Percentiles rank a stretch among this genome's conserved stretches.
Evolutionary conservation across 23 tunicate genomes (phyloP).

Genomic region (Ascidia mentula): DNA sequence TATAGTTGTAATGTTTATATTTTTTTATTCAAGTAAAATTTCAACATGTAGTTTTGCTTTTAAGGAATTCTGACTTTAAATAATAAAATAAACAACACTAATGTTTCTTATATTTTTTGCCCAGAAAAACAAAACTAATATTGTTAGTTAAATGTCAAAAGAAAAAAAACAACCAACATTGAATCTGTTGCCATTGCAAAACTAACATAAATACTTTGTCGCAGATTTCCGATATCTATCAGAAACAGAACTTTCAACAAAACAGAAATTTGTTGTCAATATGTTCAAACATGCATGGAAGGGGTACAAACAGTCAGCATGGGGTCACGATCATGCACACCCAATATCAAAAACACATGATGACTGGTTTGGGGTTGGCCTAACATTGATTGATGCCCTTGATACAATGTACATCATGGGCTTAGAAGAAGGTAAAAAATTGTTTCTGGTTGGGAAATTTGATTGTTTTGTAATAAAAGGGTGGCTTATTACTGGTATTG

Average conservation of each 20-base stretch:
- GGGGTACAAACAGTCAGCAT: constrained; percentile 76
- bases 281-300: constrained; percentile 95
- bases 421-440: constrained; percentile 49
- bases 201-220: neutral
- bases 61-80: too few species aligned
- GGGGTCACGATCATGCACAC: constrained; percentile 94
- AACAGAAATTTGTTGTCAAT: constrained; percentile 56
- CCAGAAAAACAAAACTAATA: neutral
- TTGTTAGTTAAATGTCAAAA: neutral
- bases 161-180: too few species aligned
- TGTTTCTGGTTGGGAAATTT: too few species aligned
- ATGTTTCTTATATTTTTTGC: neutral
- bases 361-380: constrained; percentile 87
- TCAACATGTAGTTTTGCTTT: too few species aligned
- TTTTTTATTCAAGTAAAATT: too few species aligned
- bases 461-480: too few species aligned
- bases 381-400: constrained; percentile 73
- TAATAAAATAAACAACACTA: too few species aligned
- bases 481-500: too few species aligned
- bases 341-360: constrained; percentile 79
- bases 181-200: neutral
- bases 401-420: constrained; percentile 91
- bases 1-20: too few species aligned
- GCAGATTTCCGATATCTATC: constrained; percentile 17
- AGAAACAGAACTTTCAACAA: constrained; percentile 17